Evolutionary conservation across 2,888 invertebrate genomes (phyloP), one percentile per base, ranked within the genome.

Genomic region (Lottia scabra): DNA sequence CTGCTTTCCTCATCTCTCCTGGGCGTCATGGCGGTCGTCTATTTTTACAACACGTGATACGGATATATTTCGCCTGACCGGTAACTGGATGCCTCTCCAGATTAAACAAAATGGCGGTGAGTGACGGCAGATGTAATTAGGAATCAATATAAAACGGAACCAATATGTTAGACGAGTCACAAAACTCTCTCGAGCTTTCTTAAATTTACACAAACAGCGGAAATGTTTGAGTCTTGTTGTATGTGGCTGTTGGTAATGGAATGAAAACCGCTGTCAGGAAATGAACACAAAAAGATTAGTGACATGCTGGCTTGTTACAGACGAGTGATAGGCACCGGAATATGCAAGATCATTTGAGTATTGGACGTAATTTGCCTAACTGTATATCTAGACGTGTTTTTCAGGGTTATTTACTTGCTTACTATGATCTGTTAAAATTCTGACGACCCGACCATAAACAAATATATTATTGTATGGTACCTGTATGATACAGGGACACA

Each of bases 11-110:
- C 56, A 23, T 23, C 56, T 19, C 56, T 56, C 56, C 23, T 56
- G 56, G 56, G 56, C 23, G 56, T 56, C 56, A 56, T 56, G 56
- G 56, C 56, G 56, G 56, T 23, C 56, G 56, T 56, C 56, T 56
- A 56, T 56, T 56, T 38, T 56, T 19, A 56, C 56, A 23, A 23
- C 56, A 56, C 56, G 56, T 56, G 56, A 56, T 56, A 56, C 56
- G 56, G 56, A 56, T 56, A 56, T 56, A 23, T 56, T 56, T 56
- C 56, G 56, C 56, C 56, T 56, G 56, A 56, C 56, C 56, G 56
- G 56, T 56, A 56, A 56, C 56, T 56, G 56, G 56, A 56, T 56
- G 56, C 56, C 56, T 56, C 56, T 56, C 56, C 56, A 56, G 56
- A 56, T 56, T 56, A 56, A 56, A 56, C 56, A 56, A 56, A 23